Evolutionary conservation across 1,140 invertebrate genomes (phyloP), one percentile per base, ranked within the genome.

Genomic region (Cotesia typhae): DNA sequence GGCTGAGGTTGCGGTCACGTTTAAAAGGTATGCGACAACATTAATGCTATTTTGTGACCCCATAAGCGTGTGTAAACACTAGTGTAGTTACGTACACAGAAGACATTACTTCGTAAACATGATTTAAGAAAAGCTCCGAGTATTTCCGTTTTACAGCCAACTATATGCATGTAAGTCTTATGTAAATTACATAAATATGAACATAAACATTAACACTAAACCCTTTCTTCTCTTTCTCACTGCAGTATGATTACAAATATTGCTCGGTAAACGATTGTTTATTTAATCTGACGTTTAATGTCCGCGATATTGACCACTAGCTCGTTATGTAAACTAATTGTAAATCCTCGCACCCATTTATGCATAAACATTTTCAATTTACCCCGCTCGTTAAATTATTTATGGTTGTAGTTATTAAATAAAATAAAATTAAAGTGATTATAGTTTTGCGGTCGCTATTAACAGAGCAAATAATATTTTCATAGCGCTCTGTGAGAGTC

Each of bases 1-100:
- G 14, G 14, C 14, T 12, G 51, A 55, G 66, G 17, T 67, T 67
- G 66, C 20, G 66, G 66, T 67, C 51, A 67, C 35, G 20, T 51
- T 52, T 47, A 55, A 35, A 6, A 53, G 1, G 35, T 51, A 41
- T 35, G 17, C 28, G 20, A 55, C n/a, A 67, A 67, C 41, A 28
- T 35, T 41, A 17, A 14, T 38, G 28, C 14, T 41, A 67, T 36
- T 67, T 36, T 67, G 52, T 17, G 10, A 55, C 28, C 51, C 17
- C n/a, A 4, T 67, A 67, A 67, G 28, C 20, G 47, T 20, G 28
- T 28, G 2, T 65, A 37, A n/a, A 41, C 37, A 65, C 38, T 65
- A 41, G 10, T 14, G 41, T 47, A 36, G 4, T 4, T 6, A 35
- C 3, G 12, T 12, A 61, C 28, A 61, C 28, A 61, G 3, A 5